Evolutionary conservation across 2,113 vertebrate species (phyloP), one percentile per base, ranked within the genome.

Genomic region (Orthonyx spaldingii): DNA sequence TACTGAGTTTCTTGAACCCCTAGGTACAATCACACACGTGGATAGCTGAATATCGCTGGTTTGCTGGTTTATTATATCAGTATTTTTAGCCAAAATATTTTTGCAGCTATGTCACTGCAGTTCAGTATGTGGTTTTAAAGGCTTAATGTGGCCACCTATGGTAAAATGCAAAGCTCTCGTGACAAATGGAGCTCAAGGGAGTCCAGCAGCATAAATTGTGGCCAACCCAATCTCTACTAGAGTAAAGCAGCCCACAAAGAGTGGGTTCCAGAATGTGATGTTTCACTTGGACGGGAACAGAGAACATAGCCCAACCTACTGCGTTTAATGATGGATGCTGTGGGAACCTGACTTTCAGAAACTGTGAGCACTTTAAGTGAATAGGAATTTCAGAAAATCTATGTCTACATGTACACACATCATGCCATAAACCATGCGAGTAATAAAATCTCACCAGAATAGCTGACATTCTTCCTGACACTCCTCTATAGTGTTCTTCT

Each of bases 371-470:
- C 44, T 89, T 78, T 30, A 72, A 90, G 44, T 49, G 59, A 88
- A 70, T 1, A 84, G 22, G 30, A 90, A 57, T 86, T 90, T 90
- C 60, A 78, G 60, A 88, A 90, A 93, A 88, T 86, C 52, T 70
- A 22, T 39, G 22, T 90, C 71, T 77, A 69, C 10, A 7, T 5
- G 3, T 19, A 56, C 9, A 14, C 10, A 55, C 70, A 86, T 69
- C 53, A 82, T 87, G 84, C 47, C 39, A 87, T 83, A 94, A 93
- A 84, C 10, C 4, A 8, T 46, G 49, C 1, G 33, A 93, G 72
- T 68, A 94, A 94, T 75, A 90, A 93, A 95, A 78, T 14, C 41
- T 89, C 53, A 95, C 46, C 71, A 84, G 80, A 91, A 93, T 92
- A 96, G 53, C 55, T 69, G 42, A 92, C 78, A 90, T 93, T 94